Evolutionary conservation across 2,113 vertebrate genomes (phyloP).

Genomic region (Antechinus stuartii): DNA sequence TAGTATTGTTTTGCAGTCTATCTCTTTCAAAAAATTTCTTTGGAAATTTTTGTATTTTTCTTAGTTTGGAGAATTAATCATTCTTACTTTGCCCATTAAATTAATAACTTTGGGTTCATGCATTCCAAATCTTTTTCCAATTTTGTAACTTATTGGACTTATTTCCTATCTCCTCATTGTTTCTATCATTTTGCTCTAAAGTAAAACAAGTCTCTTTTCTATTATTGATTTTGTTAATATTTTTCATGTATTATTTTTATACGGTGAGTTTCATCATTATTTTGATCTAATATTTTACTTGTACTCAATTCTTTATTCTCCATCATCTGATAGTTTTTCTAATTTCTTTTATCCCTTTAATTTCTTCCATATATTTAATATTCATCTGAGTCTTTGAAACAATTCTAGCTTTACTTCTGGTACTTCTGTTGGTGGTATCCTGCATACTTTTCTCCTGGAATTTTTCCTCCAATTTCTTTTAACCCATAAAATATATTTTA

Average conservation of each 20-base stretch:
- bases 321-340: neutral
- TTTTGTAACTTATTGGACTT: neutral
- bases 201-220: neutral
- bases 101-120: neutral
- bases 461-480: neutral
- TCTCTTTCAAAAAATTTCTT: neutral
- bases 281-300: neutral
- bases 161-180: neutral
- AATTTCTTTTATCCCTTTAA: neutral
- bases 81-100: neutral
- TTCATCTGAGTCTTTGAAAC: neutral
- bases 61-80: neutral
- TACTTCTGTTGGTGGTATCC: neutral
- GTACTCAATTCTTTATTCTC: neutral
- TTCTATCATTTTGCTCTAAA: neutral
- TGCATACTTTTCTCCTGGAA: neutral
- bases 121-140: neutral
- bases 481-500: neutral
- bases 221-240: neutral
- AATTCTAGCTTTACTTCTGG: neutral
- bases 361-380: neutral
- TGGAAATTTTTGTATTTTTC: neutral
- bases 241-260: neutral
- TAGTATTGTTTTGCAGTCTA: neutral
- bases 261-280: neutral